These are phyloP conservation scores for Cheilosia urbana DNA, from an alignment of 2,888 invertebrate genomes.

Conservation along the genomic window DNA sequence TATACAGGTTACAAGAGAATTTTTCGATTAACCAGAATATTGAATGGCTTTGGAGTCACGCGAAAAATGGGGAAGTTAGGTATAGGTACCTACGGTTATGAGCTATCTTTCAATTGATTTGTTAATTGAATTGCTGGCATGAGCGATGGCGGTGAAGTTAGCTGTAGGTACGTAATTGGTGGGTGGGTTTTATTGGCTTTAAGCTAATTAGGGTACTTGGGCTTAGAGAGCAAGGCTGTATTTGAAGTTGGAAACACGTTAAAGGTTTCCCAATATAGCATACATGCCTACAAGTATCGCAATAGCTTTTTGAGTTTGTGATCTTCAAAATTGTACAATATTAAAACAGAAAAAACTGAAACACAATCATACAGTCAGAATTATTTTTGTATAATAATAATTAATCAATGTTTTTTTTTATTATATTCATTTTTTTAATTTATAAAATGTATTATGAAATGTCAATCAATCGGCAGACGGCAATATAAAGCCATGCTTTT, in stretches of 20 bases:
- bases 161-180: conserved; percentile 24
- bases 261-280: too few species aligned
- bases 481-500: too few species aligned
- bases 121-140: conserved; percentile 61
- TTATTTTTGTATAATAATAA: too few species aligned
- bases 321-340: too few species aligned
- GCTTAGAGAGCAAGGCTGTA: neutral
- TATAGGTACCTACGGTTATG: neutral
- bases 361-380: too few species aligned
- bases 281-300: too few species aligned
- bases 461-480: too few species aligned
- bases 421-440: too few species aligned
- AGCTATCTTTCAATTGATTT: conserved; percentile 26
- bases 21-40: conserved; percentile 70
- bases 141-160: conserved; percentile 28
- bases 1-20: conserved; percentile 51
- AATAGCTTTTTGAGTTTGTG: too few species aligned
- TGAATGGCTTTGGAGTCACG: conserved; percentile 63
- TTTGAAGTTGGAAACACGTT: neutral
- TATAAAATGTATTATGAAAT: too few species aligned
- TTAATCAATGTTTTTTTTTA: too few species aligned
- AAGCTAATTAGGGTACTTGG: neutral
- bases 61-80: conserved; percentile 20
- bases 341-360: too few species aligned
- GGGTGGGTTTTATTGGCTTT: conserved; percentile 17